phyloP scores from a whole-genome alignment of 2,888 invertebrate species.

The Aphelenchoides bicaudatus region DNA sequence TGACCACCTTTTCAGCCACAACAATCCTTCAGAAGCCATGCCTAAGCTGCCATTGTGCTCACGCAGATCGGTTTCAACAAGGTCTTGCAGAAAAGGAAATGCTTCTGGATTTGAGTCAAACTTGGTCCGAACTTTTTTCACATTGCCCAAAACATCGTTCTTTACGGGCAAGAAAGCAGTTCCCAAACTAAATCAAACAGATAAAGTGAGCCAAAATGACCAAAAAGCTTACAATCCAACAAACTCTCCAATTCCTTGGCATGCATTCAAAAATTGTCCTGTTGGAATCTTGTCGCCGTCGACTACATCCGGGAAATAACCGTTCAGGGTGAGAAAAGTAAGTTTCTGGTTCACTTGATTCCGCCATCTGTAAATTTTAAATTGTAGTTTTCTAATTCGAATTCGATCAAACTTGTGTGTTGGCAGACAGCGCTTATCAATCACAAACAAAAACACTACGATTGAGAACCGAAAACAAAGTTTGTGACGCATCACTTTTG shows the following conservation, averaged over 20 bases:
- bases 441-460: too few species aligned
- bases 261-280: conserved; percentile 55
- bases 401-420: too few species aligned
- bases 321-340: conserved; percentile 36
- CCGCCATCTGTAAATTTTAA: too few species aligned
- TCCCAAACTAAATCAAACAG: too few species aligned
- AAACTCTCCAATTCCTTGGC: conserved; percentile 58
- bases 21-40: conserved; percentile 54
- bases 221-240: too few species aligned
- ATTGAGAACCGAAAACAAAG: too few species aligned
- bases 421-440: too few species aligned
- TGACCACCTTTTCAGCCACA: conserved; percentile 57
- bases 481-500: too few species aligned
- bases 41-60: conserved; percentile 53
- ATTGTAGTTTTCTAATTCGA: too few species aligned
- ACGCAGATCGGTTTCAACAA: conserved; percentile 51
- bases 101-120: conserved; percentile 42
- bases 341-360: conserved; percentile 32
- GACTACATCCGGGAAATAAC: conserved; percentile 50
- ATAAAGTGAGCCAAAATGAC: too few species aligned
- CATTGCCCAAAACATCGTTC: conserved; percentile 56
- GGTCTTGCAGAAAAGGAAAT: conserved; percentile 40
- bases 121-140: conserved; percentile 47
- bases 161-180: conserved; percentile 43
- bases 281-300: conserved; percentile 54